Evolutionary conservation across 2,113 vertebrate genomes (phyloP).

Genomic region (Leptodactylus fuscus): DNA sequence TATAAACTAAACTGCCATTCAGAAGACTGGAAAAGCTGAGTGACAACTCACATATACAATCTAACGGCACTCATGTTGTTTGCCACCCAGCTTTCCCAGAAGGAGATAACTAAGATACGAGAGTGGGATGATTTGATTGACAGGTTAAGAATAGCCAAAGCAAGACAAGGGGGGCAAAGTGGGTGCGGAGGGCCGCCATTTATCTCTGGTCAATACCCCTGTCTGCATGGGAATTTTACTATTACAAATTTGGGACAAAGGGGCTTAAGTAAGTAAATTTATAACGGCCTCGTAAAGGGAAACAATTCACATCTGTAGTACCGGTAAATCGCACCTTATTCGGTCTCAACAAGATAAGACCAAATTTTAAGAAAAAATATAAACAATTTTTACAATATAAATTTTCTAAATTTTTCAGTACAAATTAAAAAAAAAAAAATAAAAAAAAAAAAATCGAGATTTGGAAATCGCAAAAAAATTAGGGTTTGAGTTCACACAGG

Average conservation of each 20-base stretch:
- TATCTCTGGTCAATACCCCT: not conserved
- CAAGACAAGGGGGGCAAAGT: not conserved
- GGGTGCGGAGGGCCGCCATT: not conserved
- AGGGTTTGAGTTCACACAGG: too few relatives aligned
- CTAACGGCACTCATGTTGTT: not conserved
- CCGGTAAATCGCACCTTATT: too few relatives aligned
- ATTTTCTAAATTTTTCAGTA: too few relatives aligned
- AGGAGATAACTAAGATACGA: not conserved
- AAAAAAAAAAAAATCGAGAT: too few relatives aligned
- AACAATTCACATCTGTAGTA: slow-evolving; percentile 5
- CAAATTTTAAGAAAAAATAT: too few relatives aligned
- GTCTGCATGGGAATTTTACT: slow-evolving; percentile 7
- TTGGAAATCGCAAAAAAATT: too few relatives aligned
- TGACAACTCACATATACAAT: not conserved
- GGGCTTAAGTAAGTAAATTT: not conserved
- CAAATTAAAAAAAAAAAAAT: too few relatives aligned
- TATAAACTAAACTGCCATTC: not conserved
- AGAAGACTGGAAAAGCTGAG: not conserved
- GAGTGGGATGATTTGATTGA: not conserved
- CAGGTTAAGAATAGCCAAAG: not conserved
- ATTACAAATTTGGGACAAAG: slow-evolving; percentile 6
- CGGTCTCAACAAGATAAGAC: too few relatives aligned
- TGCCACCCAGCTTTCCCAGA: not conserved
- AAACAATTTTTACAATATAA: too few relatives aligned
- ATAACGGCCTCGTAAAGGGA: slow-evolving; percentile 23